phyloP scores from a whole-genome alignment of 2,113 vertebrate species.

The Anser cygnoides region DNA sequence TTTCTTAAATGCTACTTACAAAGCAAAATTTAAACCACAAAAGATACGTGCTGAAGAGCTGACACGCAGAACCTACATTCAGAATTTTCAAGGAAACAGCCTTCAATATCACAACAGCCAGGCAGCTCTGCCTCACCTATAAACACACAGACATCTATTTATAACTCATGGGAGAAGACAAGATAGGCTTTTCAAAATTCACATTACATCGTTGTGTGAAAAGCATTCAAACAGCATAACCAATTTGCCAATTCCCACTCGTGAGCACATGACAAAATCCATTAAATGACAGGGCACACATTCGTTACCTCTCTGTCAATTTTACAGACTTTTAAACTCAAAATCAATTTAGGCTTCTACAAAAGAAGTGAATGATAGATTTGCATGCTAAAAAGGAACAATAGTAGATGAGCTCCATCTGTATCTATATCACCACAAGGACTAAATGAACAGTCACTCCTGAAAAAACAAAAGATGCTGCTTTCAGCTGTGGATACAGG shows the following conservation, averaged over 20 bases:
- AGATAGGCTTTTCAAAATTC: background rate
- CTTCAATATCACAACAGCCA: background rate
- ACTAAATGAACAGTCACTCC: background rate
- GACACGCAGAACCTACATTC: background rate
- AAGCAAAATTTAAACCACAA: background rate
- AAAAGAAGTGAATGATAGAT: background rate
- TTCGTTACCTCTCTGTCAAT: background rate
- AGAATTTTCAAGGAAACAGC: background rate
- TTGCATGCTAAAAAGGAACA: background rate
- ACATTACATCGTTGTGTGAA: background rate
- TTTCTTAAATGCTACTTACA: background rate
- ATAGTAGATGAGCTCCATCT: background rate
- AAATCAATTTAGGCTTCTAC: background rate
- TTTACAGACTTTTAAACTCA: background rate
- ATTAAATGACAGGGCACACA: background rate
- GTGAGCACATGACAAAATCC: background rate
- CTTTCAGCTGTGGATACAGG: background rate
- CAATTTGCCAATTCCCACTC: background rate
- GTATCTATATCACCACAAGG: fast-evolving
- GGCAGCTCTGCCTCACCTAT: background rate
- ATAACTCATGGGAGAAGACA: background rate
- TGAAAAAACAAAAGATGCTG: background rate
- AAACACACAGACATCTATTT: background rate
- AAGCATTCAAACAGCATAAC: background rate
- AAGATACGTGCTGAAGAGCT: background rate